Percentiles rank a stretch among this genome's conserved stretches.
Conservation (phyloP, 2,888 invertebrate species). For the Platypus cylindrus region DNA sequence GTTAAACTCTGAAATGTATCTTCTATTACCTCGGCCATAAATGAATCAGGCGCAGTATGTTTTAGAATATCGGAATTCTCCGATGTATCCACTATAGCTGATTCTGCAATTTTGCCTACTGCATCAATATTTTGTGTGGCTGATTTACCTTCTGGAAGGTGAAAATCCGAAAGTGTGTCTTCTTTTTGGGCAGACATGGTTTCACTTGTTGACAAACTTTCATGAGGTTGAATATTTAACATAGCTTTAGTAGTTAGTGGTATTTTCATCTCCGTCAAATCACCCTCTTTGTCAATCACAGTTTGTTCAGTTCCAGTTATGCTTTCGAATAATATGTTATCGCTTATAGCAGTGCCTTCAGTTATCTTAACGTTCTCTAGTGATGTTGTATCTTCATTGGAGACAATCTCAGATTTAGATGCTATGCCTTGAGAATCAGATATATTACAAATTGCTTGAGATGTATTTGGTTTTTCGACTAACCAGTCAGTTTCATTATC, state of each 20-base stretch:
- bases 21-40: constrained; percentile 32
- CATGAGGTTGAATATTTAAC: constrained; percentile 32
- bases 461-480: constrained; percentile 18
- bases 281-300: constrained; percentile 35
- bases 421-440: constrained; percentile 31
- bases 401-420: constrained; percentile 18
- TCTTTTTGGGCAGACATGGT: constrained; percentile 36
- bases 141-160: constrained; percentile 26
- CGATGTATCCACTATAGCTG: constrained; percentile 21
- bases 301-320: constrained; percentile 30
- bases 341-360: constrained; percentile 19
- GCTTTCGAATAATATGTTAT: constrained; percentile 28
- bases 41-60: constrained; percentile 22
- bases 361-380: constrained; percentile 13
- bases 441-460: constrained; percentile 15
- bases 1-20: constrained; percentile 38
- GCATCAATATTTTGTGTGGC: constrained; percentile 27
- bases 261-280: constrained; percentile 24
- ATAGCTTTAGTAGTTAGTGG: constrained; percentile 35
- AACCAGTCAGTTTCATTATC: constrained; percentile 36
- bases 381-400: constrained; percentile 15
- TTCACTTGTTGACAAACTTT: constrained; percentile 33
- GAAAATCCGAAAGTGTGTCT: constrained; percentile 27
- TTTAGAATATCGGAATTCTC: constrained; percentile 24
- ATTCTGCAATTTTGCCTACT: constrained; percentile 33